Evolutionary conservation across 2,888 invertebrate species (phyloP).

Genomic region (Agonopterix heracliana): DNA sequence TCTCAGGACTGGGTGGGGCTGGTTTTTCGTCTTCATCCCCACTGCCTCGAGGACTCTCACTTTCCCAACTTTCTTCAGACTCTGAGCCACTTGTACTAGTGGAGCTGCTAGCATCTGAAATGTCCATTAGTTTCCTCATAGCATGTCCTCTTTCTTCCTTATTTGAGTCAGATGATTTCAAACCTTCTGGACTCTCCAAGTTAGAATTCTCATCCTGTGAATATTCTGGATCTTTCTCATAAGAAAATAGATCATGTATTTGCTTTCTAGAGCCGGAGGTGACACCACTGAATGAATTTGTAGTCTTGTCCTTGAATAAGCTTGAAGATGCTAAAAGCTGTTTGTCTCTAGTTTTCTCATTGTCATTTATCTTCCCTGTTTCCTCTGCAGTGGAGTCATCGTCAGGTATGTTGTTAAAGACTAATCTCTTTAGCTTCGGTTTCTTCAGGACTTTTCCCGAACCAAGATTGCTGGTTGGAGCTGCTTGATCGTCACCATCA

Average conservation of each 20-base stretch:
- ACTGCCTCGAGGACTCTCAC: slow-evolving; percentile 54
- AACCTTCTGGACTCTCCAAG: slow-evolving; percentile 48
- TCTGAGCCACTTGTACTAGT: slow-evolving; percentile 65
- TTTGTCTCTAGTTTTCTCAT: slow-evolving; percentile 51
- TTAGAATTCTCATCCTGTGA: slow-evolving; percentile 62
- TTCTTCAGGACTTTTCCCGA: slow-evolving; percentile 68
- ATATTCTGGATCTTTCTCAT: slow-evolving; percentile 57
- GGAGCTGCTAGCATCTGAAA: slow-evolving; percentile 68
- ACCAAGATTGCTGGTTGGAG: slow-evolving; percentile 33
- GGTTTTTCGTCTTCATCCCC: slow-evolving; percentile 58
- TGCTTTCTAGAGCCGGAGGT: slow-evolving; percentile 43
- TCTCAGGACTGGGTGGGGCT: slow-evolving; percentile 60
- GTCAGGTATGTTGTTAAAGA: slow-evolving; percentile 59
- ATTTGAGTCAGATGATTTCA: slow-evolving; percentile 41
- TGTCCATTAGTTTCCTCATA: slow-evolving; percentile 66
- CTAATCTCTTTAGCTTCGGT: slow-evolving; percentile 65
- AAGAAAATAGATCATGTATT: slow-evolving; percentile 54
- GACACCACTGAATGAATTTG: slow-evolving; percentile 57
- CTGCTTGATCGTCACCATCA: slow-evolving; percentile 77
- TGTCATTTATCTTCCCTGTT: slow-evolving; percentile 40
- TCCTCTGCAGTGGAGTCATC: slow-evolving; percentile 52
- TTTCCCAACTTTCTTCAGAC: slow-evolving; percentile 66
- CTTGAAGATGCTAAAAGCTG: slow-evolving; percentile 44
- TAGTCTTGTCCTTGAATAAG: slow-evolving; percentile 64
- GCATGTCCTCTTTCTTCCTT: slow-evolving; percentile 66